Evolutionary conservation across 2,113 vertebrate genomes (phyloP).

Genomic region (Callipepla californica): DNA sequence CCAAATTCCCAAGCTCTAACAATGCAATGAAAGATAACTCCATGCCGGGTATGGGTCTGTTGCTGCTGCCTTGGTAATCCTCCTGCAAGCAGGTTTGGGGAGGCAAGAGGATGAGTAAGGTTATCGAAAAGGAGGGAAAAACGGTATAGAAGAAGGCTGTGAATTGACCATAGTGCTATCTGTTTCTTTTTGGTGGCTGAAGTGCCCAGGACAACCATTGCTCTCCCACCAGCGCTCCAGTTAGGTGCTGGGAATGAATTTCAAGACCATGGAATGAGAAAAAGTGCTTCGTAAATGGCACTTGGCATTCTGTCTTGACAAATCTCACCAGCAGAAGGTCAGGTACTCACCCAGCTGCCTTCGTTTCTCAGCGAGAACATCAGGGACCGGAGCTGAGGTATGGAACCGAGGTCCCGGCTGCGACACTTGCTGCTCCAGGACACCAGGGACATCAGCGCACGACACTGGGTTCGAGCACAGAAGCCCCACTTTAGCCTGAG

Average conservation of each 20-base stretch:
- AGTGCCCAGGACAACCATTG: neutral
- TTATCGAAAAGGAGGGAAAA: neutral
- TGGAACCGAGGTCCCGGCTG: constrained; percentile 57
- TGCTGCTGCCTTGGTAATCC: neutral
- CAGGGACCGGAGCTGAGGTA: constrained; percentile 74
- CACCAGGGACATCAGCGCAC: constrained; percentile 71
- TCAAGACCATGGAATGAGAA: constrained; percentile 33
- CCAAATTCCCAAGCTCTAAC: neutral
- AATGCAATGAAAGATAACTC: neutral
- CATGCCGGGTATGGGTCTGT: neutral
- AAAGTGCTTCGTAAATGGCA: constrained; percentile 30
- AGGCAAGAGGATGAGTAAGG: neutral
- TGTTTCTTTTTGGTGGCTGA: neutral
- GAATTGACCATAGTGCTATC: neutral
- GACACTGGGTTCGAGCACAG: constrained; percentile 70
- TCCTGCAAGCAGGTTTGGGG: neutral
- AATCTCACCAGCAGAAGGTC: constrained; percentile 52
- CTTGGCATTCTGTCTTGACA: constrained; percentile 16
- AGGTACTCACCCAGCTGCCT: constrained; percentile 69
- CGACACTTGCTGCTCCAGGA: constrained; percentile 73
- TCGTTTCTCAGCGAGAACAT: constrained; percentile 72
- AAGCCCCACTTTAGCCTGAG: constrained; percentile 73
- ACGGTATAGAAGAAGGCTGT: neutral
- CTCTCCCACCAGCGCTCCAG: neutral
- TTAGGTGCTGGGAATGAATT: constrained; percentile 25